phyloP scores from a whole-genome alignment of 2,888 invertebrate genomes.

The Exocentrus adspersus region DNA sequence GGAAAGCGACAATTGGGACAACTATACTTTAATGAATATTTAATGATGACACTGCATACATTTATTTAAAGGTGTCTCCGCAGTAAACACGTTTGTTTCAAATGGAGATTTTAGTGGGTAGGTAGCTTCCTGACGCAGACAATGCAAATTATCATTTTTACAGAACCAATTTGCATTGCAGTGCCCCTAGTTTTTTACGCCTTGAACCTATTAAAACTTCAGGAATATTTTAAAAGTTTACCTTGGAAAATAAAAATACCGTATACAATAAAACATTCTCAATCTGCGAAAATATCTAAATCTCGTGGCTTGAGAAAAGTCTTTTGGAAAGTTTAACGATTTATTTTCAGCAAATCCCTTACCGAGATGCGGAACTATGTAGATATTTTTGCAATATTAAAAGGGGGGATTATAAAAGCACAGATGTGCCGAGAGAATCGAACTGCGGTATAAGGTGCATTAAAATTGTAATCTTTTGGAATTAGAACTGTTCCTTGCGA shows the following conservation, averaged over 20 bases:
- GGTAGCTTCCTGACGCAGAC: too few relatives aligned
- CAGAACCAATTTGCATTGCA: too few relatives aligned
- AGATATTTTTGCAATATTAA: slow-evolving; percentile 46
- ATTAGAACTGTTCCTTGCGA: slow-evolving; percentile 43
- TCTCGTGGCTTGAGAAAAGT: slow-evolving; percentile 29
- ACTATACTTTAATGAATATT: too few relatives aligned
- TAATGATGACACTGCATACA: too few relatives aligned
- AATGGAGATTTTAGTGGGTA: too few relatives aligned
- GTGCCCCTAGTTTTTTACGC: neutral
- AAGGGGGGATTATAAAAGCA: slow-evolving; percentile 44
- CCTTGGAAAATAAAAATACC: slow-evolving; percentile 23
- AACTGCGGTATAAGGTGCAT: slow-evolving; percentile 44
- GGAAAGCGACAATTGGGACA: too few relatives aligned
- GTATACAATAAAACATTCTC: slow-evolving; percentile 38
- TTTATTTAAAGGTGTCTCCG: too few relatives aligned
- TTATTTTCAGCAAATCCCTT: slow-evolving; percentile 45
- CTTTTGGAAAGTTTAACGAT: slow-evolving; percentile 42
- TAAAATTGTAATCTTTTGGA: slow-evolving; percentile 45
- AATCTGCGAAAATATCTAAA: slow-evolving; percentile 41
- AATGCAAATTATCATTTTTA: too few relatives aligned
- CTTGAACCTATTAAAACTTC: slow-evolving; percentile 24
- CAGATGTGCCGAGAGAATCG: slow-evolving; percentile 44
- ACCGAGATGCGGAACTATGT: slow-evolving; percentile 41
- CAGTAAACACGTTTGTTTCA: too few relatives aligned
- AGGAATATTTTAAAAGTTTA: slow-evolving; percentile 30